These are phyloP conservation scores for Cossypha polioptera DNA, from an alignment of 2,797 vertebrate genomes.

Conservation along the genomic window DNA sequence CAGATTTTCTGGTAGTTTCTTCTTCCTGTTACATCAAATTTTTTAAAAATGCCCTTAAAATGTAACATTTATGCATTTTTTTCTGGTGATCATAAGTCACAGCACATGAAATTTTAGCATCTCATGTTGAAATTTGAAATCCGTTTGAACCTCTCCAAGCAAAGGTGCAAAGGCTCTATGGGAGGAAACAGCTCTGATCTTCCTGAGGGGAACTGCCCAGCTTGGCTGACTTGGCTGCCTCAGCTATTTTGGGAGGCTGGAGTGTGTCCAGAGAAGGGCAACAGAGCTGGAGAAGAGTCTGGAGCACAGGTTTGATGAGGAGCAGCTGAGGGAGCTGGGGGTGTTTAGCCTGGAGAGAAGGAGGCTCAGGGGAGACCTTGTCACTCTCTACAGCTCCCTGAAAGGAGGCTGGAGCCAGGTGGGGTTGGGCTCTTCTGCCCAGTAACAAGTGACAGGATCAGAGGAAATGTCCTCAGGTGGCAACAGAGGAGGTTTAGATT, in stretches of 20 bases:
- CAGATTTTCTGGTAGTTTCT: neutral
- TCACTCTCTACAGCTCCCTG: neutral
- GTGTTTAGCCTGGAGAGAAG: fast-evolving
- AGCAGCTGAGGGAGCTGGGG: fast-evolving
- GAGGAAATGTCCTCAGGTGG: neutral
- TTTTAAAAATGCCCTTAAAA: neutral
- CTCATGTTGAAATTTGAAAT: neutral
- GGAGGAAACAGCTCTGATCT: neutral
- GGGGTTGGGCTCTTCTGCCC: fast-evolving
- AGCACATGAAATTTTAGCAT: neutral
- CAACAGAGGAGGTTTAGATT: neutral
- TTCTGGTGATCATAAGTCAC: neutral
- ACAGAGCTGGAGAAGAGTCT: fast-evolving
- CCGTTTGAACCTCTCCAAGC: neutral
- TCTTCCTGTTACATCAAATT: neutral
- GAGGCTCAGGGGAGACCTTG: fast-evolving
- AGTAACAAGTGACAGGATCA: fast-evolving
- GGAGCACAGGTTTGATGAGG: neutral
- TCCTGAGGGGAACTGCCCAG: neutral
- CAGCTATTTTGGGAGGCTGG: neutral
- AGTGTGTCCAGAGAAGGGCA: neutral
- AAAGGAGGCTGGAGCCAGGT: neutral
- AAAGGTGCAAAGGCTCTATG: neutral
- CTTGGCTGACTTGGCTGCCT: neutral
- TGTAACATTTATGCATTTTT: neutral